Base-by-base conservation (phyloP, 1,140 invertebrate genomes). In the Drosophila repletoides region DNA sequence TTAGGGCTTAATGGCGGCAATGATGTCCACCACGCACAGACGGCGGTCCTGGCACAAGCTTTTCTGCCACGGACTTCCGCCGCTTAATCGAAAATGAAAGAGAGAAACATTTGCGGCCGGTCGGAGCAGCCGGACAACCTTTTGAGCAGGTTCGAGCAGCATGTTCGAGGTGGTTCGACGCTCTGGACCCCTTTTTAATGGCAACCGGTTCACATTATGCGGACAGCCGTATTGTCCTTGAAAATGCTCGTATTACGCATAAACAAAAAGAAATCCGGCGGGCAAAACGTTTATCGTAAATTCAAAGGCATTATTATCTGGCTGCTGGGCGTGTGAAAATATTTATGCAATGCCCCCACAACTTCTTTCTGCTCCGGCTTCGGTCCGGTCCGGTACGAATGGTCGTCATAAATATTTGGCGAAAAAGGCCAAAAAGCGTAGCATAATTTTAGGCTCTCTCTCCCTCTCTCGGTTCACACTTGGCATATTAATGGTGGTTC, bases 1-100 rank as follows among this genome's bases (percentile, higher is more conserved):
- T 84, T 84, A 84, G 80, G 69, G 67, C 80, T 84, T 84, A 84
- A 84, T 84, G 80, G 80, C 60, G 80, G 80, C 80, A 86, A 86
- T 86, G 80, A 80, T 86, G 80, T 76, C 80, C 80, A 84, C 74
- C 80, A 75, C 80, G 67, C 72, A 75, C 36, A 53, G 38, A 14
- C 48, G 15, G 3, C 36, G 7, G 26, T 21, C 36, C 22, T 41
- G 65, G 51, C 36, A 3, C 12, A 2, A 9, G 9, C 14, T 29
- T 9, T 7, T 14, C 49, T 28, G 60, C 56, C 79, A 68, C 66
- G 66, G 59, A 86, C 76, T 76, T 86, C 80, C 80, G 80, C 58
- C 80, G 75, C 75, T 86, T 86, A 86, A 86, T 86, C 80, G 80
- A 80, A 86, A 67, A 77, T 59, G 75, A 80, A 76, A 74, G 63